Evolutionary conservation across 2,797 vertebrate species (phyloP).

Genomic region (Menidia menidia): DNA sequence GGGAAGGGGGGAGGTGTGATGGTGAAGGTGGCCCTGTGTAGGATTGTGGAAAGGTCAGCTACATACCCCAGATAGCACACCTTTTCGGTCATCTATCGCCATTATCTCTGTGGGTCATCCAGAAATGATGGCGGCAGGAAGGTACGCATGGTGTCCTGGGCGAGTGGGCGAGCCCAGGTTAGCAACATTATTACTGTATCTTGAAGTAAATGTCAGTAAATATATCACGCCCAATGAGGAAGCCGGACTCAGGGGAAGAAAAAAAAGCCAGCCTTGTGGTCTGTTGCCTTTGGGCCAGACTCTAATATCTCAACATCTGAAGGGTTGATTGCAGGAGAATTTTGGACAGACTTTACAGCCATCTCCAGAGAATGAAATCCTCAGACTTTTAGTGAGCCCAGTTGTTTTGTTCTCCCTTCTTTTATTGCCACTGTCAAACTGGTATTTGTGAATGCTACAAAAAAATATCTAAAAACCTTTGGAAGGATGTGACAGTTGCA

Average conservation of each 20-base stretch:
- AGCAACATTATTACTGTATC: constrained; percentile 11
- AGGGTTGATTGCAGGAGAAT: background rate
- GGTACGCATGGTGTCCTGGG: constrained; percentile 18
- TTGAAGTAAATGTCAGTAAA: constrained; percentile 33
- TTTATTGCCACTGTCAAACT: background rate
- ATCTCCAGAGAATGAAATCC: background rate
- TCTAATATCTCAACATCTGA: constrained; percentile 6
- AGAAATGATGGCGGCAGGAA: constrained; percentile 63
- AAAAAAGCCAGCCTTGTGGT: constrained; percentile 17
- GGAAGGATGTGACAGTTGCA: background rate
- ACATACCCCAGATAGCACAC: constrained; percentile 54
- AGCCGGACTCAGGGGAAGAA: background rate
- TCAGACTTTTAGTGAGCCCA: background rate
- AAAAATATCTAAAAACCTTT: background rate
- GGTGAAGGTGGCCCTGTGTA: constrained; percentile 73
- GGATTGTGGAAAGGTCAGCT: constrained; percentile 81
- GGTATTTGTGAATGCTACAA: background rate
- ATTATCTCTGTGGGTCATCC: constrained; percentile 78
- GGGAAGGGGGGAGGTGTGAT: constrained; percentile 3
- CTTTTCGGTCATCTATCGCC: constrained; percentile 77
- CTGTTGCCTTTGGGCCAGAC: constrained; percentile 3
- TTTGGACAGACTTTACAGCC: background rate
- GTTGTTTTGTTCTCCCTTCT: background rate
- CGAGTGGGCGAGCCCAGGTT: constrained; percentile 39
- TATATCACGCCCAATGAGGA: background rate